Conservation (phyloP, 2,888 invertebrate genomes). For the Epinotia brunnichana region DNA sequence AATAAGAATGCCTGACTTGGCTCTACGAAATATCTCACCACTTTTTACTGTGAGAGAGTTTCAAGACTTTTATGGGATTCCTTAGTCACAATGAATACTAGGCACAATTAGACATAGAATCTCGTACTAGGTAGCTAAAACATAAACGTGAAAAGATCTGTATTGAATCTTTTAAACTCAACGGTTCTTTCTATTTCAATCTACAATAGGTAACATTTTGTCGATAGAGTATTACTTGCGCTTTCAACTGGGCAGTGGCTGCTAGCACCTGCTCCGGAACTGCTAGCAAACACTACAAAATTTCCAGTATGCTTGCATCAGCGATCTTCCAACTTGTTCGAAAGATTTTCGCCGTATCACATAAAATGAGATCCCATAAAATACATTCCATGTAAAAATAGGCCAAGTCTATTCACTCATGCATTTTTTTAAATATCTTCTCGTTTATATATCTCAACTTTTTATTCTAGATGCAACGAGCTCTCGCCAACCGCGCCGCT, state of each 20-base stretch:
- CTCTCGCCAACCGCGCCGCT: constrained; percentile 87
- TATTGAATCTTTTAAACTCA: neutral
- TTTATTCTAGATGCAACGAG: constrained; percentile 81
- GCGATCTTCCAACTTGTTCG: neutral
- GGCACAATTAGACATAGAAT: too few species aligned
- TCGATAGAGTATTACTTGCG: neutral
- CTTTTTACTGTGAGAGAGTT: too few species aligned
- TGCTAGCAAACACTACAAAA: neutral
- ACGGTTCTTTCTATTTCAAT: neutral
- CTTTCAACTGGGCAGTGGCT: neutral
- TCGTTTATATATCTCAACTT: neutral
- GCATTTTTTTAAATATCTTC: too few species aligned
- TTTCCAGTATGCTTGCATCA: neutral
- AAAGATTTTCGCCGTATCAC: neutral
- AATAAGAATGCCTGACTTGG: too few species aligned
- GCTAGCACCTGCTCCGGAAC: too few species aligned
- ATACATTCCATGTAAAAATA: too few species aligned
- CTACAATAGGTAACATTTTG: too few species aligned
- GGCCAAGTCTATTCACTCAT: neutral
- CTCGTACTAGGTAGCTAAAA: neutral
- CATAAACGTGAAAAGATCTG: neutral
- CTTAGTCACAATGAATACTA: too few species aligned
- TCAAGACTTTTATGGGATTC: too few species aligned
- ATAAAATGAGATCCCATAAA: too few species aligned
- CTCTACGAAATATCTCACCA: too few species aligned